Conservation (phyloP, 2,888 invertebrate species). For the Lithophane semibrunnea region DNA sequence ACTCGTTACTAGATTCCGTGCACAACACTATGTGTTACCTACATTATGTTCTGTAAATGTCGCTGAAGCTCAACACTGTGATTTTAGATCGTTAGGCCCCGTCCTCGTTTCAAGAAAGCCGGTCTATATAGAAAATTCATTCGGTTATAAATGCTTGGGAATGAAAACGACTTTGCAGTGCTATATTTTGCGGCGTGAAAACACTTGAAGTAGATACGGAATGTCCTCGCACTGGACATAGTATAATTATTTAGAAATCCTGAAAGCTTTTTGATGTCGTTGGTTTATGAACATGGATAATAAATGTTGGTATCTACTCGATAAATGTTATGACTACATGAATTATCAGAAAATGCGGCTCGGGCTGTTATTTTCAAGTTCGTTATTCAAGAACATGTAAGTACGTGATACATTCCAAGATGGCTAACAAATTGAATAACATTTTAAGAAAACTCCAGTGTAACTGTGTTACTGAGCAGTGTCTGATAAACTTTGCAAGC, state of each 20-base stretch:
- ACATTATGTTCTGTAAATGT: constrained; percentile 64
- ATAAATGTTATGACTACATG: background rate
- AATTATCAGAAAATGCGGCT: constrained; percentile 9
- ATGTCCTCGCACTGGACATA: constrained; percentile 7
- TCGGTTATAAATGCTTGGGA: constrained; percentile 58
- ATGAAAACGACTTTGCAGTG: constrained; percentile 43
- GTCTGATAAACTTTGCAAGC: constrained; percentile 32
- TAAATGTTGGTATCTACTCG: constrained; percentile 30
- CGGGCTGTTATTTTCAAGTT: background rate
- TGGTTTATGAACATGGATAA: constrained; percentile 26
- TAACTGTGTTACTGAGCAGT: background rate
- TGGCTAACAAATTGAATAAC: background rate
- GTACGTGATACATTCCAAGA: background rate
- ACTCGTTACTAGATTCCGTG: constrained; percentile 76
- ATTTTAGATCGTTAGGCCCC: constrained; percentile 65
- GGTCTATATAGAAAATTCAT: constrained; percentile 54
- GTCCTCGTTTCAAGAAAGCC: constrained; percentile 56
- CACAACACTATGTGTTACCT: constrained; percentile 66
- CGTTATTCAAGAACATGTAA: background rate
- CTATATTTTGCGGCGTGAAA: constrained; percentile 29
- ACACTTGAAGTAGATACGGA: constrained; percentile 32
- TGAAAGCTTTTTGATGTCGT: constrained; percentile 44
- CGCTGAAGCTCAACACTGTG: constrained; percentile 62
- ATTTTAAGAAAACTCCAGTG: background rate
- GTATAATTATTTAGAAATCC: constrained; percentile 38